phyloP scores from a whole-genome alignment of 2,797 vertebrate genomes.

The Spinus olivaceus region DNA sequence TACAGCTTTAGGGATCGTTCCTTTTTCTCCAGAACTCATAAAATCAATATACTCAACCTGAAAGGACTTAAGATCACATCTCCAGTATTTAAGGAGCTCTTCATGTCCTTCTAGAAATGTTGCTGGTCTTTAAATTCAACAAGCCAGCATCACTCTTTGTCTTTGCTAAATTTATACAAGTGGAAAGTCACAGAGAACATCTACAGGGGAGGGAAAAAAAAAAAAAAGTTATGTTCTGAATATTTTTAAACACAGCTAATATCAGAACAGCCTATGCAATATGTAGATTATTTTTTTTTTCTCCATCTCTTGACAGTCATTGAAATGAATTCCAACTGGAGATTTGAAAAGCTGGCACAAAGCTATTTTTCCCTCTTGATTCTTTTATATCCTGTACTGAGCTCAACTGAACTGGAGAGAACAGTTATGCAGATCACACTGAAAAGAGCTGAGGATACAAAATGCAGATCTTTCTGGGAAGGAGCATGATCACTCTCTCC shows the following conservation, averaged over 20 bases:
- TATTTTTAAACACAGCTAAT: background rate
- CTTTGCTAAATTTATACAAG: background rate
- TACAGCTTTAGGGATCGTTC: background rate
- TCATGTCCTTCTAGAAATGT: background rate
- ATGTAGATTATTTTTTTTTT: background rate
- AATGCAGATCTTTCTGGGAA: background rate
- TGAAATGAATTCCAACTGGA: background rate
- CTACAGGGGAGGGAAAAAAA: background rate
- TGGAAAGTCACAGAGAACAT: background rate
- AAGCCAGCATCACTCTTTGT: background rate
- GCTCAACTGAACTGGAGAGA: background rate
- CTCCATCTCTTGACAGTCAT: background rate
- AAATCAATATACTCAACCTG: background rate
- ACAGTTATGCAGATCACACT: background rate
- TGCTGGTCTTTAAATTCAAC: background rate
- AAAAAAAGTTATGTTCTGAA: background rate
- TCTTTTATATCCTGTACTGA: background rate
- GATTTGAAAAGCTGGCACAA: background rate
- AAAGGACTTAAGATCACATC: background rate
- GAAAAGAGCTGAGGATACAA: background rate
- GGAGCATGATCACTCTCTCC: fast-evolving
- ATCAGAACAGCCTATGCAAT: background rate
- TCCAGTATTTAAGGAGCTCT: background rate
- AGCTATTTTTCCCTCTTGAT: background rate
- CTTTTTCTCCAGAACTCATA: background rate